Percentiles rank a stretch among this genome's conserved stretches.
phyloP scores from a whole-genome alignment of 2,113 vertebrate species.

The Carassius carassius region DNA sequence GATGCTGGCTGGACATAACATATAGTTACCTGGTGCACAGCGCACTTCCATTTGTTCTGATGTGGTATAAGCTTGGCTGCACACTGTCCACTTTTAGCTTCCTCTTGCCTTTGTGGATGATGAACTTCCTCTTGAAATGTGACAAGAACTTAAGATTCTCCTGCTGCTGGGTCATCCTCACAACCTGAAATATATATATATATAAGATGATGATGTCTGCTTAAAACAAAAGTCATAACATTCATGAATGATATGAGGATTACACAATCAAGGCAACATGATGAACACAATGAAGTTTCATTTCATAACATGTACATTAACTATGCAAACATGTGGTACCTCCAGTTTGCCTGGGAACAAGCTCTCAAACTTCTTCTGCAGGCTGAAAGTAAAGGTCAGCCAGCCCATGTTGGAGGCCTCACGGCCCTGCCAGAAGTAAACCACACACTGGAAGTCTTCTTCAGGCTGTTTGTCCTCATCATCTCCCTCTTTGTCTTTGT shows the following conservation, averaged over 20 bases:
- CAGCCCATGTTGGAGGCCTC: conserved; percentile 99
- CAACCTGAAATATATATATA: conserved; percentile 76
- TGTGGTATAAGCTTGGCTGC: conserved; percentile 95
- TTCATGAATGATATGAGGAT: neutral
- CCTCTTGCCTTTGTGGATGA: conserved; percentile 94
- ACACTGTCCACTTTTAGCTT: conserved; percentile 79
- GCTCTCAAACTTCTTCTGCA: conserved; percentile 98
- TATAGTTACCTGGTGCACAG: conserved; percentile 88
- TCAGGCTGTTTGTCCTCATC: conserved; percentile 90
- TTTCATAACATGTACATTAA: neutral
- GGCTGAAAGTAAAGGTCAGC: conserved; percentile 98
- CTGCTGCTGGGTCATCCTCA: conserved; percentile 98
- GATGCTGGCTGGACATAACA: neutral
- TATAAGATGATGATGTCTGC: neutral
- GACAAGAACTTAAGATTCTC: conserved; percentile 98
- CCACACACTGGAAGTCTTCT: conserved; percentile 97
- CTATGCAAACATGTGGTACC: conserved; percentile 63
- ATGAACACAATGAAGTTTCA: neutral
- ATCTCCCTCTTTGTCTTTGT: conserved; percentile 68
- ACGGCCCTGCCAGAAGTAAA: conserved; percentile 99
- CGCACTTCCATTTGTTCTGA: conserved; percentile 93
- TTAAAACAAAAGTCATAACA: neutral
- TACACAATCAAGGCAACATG: neutral
- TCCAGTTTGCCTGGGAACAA: conserved; percentile 96
- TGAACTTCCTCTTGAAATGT: conserved; percentile 97